Base-by-base conservation (phyloP, 2,113 vertebrate species). In the Scartelaos histophorus region DNA sequence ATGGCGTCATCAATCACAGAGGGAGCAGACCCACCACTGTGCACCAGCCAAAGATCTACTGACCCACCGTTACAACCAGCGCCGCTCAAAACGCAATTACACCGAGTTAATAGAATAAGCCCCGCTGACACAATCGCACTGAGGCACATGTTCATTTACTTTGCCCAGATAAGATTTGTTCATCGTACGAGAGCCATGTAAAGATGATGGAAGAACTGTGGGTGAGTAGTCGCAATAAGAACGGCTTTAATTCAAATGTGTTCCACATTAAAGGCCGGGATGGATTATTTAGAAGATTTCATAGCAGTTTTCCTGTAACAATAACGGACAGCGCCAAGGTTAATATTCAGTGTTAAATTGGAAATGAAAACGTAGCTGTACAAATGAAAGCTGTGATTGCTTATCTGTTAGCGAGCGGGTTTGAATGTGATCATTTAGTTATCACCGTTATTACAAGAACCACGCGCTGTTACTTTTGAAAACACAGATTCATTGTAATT, bases 1-100 rank as follows among this genome's bases (percentile, higher is more conserved):
- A 87, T 82, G 76, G 81, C 70, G 34, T 68, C 67, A 85, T 82
- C 75, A 76, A 75, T 87, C 78, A 75, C 71, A 17, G 5, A 7
- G 51, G 64, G 60, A 38, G 61, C 62, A 73, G 67, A 45, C 54
- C 43, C 17, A 22, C 69, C 19, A 51, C 35, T n/a, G 74, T 15
- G 62, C 64, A 69, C 9, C 25, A 34, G 61, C 64, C 21, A 7
- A 13, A 46, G 60, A 16, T 62, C 60, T 17, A 35, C 58, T 9
- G 16, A 16, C 15, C 15, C 16, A 34, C 13, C 57, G n/a, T 25
- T 19, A 62, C 15, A 35, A 35, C 17, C 7, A 15, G 25, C 13
- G 5, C 13, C 6, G 13, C 25, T 25, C 21, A 24, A 22, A 13
- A 22, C 22, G 15, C 25, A 7, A 61, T 29, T 34, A 13, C 11